A percentile compares a stretch with the other conserved stretches of the same genome.
Conservation (phyloP, 2,797 vertebrate species). For the Acomys russatus region DNA sequence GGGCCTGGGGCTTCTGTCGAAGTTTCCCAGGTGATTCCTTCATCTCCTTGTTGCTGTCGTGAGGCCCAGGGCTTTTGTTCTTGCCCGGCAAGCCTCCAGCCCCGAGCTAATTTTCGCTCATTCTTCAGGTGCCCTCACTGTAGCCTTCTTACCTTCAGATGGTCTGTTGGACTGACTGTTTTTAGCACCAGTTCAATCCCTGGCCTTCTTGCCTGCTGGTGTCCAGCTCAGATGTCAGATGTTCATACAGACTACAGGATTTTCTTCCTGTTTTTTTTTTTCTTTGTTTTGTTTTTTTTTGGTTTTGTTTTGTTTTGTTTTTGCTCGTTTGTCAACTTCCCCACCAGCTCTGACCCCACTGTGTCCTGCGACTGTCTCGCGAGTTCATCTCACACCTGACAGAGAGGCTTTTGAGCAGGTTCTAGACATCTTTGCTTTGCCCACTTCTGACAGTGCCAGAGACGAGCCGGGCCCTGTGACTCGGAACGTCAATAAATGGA, state of each 20-base stretch:
- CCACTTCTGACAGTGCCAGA: background rate
- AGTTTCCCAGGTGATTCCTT: background rate
- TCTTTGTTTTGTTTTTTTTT: too few relatives aligned
- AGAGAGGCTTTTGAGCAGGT: background rate
- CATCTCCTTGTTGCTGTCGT: background rate
- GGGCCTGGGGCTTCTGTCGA: background rate
- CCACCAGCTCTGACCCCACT: background rate
- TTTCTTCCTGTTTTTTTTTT: too few relatives aligned
- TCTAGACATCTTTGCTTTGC: background rate
- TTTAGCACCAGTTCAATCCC: background rate
- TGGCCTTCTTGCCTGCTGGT: background rate
- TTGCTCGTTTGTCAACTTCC: background rate
- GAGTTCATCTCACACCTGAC: background rate
- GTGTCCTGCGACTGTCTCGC: background rate
- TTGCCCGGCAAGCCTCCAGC: background rate
- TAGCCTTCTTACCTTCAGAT: background rate
- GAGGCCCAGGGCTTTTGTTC: background rate
- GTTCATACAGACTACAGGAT: background rate
- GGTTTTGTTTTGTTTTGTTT: too few relatives aligned
- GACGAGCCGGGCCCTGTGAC: background rate
- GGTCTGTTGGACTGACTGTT: background rate
- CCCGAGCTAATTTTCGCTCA: background rate
- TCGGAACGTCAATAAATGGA: background rate
- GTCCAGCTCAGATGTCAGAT: too few relatives aligned
- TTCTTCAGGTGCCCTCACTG: background rate